Percentiles rank a stretch among this genome's conserved stretches.
phyloP scores from a whole-genome alignment of 2,888 invertebrate species.

The Lottia scabra region DNA sequence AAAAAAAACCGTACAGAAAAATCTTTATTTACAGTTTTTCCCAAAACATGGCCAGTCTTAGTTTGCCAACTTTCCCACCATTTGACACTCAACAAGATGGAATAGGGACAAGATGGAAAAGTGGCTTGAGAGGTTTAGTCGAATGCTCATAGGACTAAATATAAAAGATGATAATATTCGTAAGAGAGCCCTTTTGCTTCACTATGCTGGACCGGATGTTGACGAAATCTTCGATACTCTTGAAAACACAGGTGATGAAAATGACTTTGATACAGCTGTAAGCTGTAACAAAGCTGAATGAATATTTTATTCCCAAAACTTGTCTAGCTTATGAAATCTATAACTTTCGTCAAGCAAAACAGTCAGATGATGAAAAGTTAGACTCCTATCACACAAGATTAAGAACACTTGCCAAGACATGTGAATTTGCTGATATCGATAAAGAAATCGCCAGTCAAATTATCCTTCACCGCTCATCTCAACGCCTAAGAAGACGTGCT shows the following conservation, averaged over 20 bases:
- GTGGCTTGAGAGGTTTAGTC: neutral
- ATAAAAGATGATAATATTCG: neutral
- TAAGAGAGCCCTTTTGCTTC: conserved; percentile 18
- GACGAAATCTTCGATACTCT: conserved; percentile 22
- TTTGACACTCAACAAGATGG: neutral
- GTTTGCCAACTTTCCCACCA: neutral
- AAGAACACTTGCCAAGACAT: conserved; percentile 14
- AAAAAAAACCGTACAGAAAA: too few species aligned
- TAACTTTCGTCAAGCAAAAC: conserved; percentile 13
- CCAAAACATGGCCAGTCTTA: neutral
- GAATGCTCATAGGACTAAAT: neutral
- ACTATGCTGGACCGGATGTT: conserved; percentile 20
- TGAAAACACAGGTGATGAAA: conserved; percentile 17
- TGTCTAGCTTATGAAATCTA: conserved; percentile 19
- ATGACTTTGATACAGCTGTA: conserved; percentile 19
- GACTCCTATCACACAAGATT: conserved; percentile 22
- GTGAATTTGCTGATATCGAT: conserved; percentile 25
- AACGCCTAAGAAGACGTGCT: conserved; percentile 8
- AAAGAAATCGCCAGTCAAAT: conserved; percentile 21
- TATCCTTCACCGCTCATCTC: conserved; percentile 8
- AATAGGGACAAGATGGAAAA: conserved; percentile 8
- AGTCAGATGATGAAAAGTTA: conserved; percentile 9
- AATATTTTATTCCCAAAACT: conserved; percentile 27
- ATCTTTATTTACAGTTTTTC: too few species aligned
- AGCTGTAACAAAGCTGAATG: conserved; percentile 11